Conservation (phyloP, 1,140 invertebrate species). For the Lordiphosa collinella region DNA sequence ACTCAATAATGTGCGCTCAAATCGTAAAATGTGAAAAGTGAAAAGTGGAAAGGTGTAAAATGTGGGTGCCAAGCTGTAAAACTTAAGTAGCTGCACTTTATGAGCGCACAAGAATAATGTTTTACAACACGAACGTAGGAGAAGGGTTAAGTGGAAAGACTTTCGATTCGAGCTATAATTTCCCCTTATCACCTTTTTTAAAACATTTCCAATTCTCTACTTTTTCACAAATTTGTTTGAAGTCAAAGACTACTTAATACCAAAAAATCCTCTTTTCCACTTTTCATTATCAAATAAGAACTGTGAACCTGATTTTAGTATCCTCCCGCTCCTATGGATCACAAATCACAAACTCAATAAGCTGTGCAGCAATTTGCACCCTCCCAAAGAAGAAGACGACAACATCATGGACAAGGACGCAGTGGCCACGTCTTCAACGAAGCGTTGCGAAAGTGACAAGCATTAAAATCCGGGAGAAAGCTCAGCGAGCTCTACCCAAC, state of each 20-base stretch:
- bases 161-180: too few species aligned
- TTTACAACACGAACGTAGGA: too few species aligned
- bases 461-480: slow-evolving; percentile 34
- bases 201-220: too few species aligned
- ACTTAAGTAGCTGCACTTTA: slow-evolving; percentile 9
- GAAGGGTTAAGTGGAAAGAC: too few species aligned
- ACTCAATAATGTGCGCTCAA: slow-evolving; percentile 69
- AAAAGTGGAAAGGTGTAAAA: slow-evolving; percentile 7
- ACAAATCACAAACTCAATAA: slow-evolving; percentile 70
- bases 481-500: slow-evolving; percentile 23
- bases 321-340: slow-evolving; percentile 1
- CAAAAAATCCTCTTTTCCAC: too few species aligned
- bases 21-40: slow-evolving; percentile 44
- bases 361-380: slow-evolving; percentile 58
- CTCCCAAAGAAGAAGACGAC: not conserved
- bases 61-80: slow-evolving; percentile 1
- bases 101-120: slow-evolving; percentile 1
- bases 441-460: slow-evolving; percentile 35
- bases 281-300: too few species aligned
- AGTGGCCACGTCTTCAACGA: slow-evolving; percentile 44
- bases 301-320: too few species aligned
- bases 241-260: too few species aligned
- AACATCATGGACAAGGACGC: too few species aligned
- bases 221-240: too few species aligned
- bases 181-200: too few species aligned